Evolutionary conservation across 2,888 invertebrate genomes (phyloP).

Genomic region (Amblyteles armatorius): DNA sequence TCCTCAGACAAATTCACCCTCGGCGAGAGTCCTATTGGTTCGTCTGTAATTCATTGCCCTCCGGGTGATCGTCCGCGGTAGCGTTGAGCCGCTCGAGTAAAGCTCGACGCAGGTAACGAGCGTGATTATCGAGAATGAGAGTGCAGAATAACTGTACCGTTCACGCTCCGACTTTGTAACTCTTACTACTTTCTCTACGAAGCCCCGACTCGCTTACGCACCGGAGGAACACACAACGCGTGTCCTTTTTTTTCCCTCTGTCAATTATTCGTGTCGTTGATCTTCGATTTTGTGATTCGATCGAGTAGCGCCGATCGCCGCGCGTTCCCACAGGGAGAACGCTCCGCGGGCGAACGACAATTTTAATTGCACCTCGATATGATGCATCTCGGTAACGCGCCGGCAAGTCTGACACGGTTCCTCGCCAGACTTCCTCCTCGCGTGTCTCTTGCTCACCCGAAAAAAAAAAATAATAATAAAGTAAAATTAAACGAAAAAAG

Average conservation of each 20-base stretch:
- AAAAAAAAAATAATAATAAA: neutral
- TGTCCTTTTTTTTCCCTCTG: neutral
- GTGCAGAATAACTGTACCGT: constrained; percentile 29
- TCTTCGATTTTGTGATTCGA: constrained; percentile 42
- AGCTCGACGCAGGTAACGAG: neutral
- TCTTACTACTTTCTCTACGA: constrained; percentile 43
- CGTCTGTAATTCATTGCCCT: constrained; percentile 26
- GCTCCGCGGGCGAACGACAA: constrained; percentile 62
- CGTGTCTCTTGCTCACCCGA: neutral
- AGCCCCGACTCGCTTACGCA: constrained; percentile 10
- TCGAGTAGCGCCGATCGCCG: constrained; percentile 22
- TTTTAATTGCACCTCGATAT: constrained; percentile 70
- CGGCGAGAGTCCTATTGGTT: neutral
- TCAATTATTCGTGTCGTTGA: constrained; percentile 19
- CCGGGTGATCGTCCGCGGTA: neutral
- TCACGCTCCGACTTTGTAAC: constrained; percentile 9
- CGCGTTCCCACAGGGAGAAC: neutral
- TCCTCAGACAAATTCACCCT: constrained; percentile 12
- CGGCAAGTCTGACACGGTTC: constrained; percentile 37
- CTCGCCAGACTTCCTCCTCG: neutral
- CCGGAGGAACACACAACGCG: neutral
- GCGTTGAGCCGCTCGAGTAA: neutral
- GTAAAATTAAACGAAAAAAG: neutral
- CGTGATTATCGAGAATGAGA: constrained; percentile 22
- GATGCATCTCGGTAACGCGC: constrained; percentile 60